Conservation (phyloP, 2,888 invertebrate genomes). For the Stomorhina lunata region DNA sequence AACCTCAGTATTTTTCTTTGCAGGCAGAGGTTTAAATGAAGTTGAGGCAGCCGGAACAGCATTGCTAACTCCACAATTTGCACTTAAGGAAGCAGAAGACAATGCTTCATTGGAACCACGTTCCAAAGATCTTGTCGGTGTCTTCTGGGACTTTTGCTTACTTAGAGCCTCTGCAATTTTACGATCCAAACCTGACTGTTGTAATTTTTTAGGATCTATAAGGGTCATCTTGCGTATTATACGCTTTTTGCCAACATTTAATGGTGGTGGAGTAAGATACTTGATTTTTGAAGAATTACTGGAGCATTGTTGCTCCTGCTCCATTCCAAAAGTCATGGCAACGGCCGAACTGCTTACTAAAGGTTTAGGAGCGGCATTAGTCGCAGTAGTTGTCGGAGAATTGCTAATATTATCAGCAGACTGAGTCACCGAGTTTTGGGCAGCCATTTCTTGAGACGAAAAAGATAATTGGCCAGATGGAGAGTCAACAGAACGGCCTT, state of each 20-base stretch:
- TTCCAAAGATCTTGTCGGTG: constrained; percentile 22
- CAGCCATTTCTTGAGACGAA: neutral
- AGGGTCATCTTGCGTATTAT: constrained; percentile 74
- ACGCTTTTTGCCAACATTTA: constrained; percentile 63
- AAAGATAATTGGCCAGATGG: neutral
- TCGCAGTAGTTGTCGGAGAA: neutral
- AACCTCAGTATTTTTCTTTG: too few relatives aligned
- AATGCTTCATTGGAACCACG: neutral
- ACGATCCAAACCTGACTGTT: constrained; percentile 74
- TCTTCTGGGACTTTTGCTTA: constrained; percentile 67
- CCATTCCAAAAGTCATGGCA: neutral
- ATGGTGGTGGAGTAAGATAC: neutral
- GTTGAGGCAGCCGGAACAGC: too few relatives aligned
- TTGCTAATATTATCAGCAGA: neutral
- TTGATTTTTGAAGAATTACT: neutral
- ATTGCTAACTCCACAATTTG: too few relatives aligned
- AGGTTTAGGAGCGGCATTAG: neutral
- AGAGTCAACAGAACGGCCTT: neutral
- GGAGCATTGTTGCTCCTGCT: too few relatives aligned
- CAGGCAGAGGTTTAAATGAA: too few relatives aligned
- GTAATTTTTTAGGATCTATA: constrained; percentile 76
- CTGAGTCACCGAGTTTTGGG: neutral
- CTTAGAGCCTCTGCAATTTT: constrained; percentile 75
- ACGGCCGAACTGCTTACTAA: too few relatives aligned
- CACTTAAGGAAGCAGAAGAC: too few relatives aligned